A percentile compares a stretch with the other conserved stretches of the same genome.
phyloP scores from a whole-genome alignment of 1,140 invertebrate genomes.

The Parasteatoda tepidariorum region DNA sequence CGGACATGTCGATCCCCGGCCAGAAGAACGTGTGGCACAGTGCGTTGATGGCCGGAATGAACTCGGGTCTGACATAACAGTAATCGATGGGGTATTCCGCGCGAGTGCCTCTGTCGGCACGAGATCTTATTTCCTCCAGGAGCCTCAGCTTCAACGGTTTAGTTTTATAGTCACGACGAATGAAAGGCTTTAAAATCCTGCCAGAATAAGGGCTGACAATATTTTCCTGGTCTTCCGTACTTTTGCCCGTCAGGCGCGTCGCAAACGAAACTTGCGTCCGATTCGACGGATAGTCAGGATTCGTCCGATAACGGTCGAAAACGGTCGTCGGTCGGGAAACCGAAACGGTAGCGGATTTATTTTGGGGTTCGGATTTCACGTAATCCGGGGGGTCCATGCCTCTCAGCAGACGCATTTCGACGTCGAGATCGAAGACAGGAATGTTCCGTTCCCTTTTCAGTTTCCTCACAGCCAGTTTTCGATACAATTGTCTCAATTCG shows the following conservation, averaged over 20 bases:
- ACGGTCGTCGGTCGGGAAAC: not conserved
- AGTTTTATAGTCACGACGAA: constrained; percentile 76
- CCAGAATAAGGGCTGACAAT: constrained; percentile 71
- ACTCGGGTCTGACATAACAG: constrained; percentile 86
- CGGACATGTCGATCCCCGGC: constrained; percentile 91
- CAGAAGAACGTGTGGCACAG: constrained; percentile 87
- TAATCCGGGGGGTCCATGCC: constrained; percentile 40
- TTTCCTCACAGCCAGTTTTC: constrained; percentile 53
- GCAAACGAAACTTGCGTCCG: constrained; percentile 28
- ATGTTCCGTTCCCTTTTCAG: constrained; percentile 55
- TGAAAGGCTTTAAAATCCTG: constrained; percentile 82
- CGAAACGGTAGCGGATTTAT: not conserved
- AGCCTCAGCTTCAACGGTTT: constrained; percentile 78
- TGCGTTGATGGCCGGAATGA: constrained; percentile 87
- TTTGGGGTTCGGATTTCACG: not conserved
- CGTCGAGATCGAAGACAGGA: constrained; percentile 54
- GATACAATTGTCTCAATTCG: constrained; percentile 25
- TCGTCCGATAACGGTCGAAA: constrained; percentile 48
- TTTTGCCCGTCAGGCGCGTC: constrained; percentile 54
- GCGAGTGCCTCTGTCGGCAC: constrained; percentile 71
- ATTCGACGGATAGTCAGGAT: not conserved
- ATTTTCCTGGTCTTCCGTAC: constrained; percentile 67
- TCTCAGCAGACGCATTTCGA: constrained; percentile 8
- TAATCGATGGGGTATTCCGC: constrained; percentile 77
- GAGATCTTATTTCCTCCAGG: constrained; percentile 77